Conservation (phyloP, 2,797 vertebrate species). For the Gobio occitaniae region DNA sequence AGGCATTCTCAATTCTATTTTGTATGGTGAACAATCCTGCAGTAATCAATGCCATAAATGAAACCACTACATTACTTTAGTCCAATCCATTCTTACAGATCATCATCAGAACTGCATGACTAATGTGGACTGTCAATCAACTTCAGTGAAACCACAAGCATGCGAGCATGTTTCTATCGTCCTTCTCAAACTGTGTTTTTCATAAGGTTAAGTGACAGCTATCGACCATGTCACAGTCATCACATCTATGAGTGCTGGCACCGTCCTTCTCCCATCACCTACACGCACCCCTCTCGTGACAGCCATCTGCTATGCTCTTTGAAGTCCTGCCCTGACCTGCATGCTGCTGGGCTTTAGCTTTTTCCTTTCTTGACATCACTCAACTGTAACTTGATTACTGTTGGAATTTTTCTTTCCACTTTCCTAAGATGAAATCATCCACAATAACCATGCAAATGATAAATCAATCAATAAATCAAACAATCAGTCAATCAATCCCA, state of each 20-base stretch:
- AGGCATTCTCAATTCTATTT: not conserved
- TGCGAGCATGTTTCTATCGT: slow-evolving; percentile 13
- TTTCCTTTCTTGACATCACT: slow-evolving; percentile 54
- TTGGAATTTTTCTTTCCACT: not conserved
- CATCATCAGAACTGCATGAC: not conserved
- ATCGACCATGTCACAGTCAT: slow-evolving; percentile 43
- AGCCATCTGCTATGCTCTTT: slow-evolving; percentile 39
- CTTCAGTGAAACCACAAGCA: not conserved
- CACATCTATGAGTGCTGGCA: slow-evolving; percentile 32
- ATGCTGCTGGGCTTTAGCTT: not conserved
- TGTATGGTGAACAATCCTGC: not conserved
- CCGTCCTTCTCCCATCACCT: not conserved
- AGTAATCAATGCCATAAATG: not conserved
- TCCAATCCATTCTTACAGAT: not conserved
- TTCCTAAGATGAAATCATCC: slow-evolving; percentile 39
- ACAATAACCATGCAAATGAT: slow-evolving; percentile 18
- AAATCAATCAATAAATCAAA: slow-evolving; percentile 11
- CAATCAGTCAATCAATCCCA: not conserved
- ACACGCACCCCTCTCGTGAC: slow-evolving; percentile 26
- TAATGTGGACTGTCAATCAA: not conserved
- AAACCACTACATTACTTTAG: not conserved
- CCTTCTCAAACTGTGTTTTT: slow-evolving; percentile 50
- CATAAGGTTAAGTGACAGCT: slow-evolving; percentile 53
- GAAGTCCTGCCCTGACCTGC: slow-evolving; percentile 36
- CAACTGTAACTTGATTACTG: not conserved